A percentile compares a stretch with the other conserved stretches of the same genome.
These are phyloP conservation scores for Anabas testudineus DNA, from an alignment of 2,797 vertebrate genomes.

Conservation along the genomic window DNA sequence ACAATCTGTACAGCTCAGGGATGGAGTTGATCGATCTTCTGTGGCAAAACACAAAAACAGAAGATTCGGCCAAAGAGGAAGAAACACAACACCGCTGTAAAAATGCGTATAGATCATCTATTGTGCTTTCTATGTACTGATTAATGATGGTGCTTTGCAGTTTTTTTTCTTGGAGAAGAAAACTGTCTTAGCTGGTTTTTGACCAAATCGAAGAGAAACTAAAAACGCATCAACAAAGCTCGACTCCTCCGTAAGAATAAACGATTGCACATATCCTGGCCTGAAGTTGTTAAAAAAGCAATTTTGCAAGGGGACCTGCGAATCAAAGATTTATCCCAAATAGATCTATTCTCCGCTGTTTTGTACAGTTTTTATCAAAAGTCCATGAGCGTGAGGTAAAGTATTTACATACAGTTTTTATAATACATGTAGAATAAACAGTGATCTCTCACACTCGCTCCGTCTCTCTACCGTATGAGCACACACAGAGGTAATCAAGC, in stretches of 20 bases:
- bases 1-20: constrained; percentile 86
- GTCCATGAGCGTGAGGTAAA: constrained; percentile 80
- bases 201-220: constrained; percentile 58
- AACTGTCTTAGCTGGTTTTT: constrained; percentile 38
- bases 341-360: constrained; percentile 73
- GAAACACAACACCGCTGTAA: constrained; percentile 59
- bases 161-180: constrained; percentile 51
- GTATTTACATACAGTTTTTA: constrained; percentile 82
- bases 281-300: constrained; percentile 73
- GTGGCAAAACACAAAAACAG: constrained; percentile 75
- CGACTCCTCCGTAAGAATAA: constrained; percentile 54
- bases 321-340: constrained; percentile 83
- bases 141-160: constrained; percentile 46
- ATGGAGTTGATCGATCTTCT: constrained; percentile 61
- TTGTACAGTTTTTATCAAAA: constrained; percentile 83
- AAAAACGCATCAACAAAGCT: constrained; percentile 50
- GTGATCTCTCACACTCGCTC: constrained; percentile 64
- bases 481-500: constrained; percentile 87
- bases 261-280: constrained; percentile 70
- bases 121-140: constrained; percentile 76
- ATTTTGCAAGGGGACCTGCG: constrained; percentile 66
- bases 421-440: constrained; percentile 80
- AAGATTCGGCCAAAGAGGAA: constrained; percentile 65
- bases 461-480: constrained; percentile 69
- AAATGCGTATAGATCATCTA: constrained; percentile 63